Evolutionary conservation across 2,797 vertebrate species (phyloP).

Genomic region (Ctenopoma kingsleyae): DNA sequence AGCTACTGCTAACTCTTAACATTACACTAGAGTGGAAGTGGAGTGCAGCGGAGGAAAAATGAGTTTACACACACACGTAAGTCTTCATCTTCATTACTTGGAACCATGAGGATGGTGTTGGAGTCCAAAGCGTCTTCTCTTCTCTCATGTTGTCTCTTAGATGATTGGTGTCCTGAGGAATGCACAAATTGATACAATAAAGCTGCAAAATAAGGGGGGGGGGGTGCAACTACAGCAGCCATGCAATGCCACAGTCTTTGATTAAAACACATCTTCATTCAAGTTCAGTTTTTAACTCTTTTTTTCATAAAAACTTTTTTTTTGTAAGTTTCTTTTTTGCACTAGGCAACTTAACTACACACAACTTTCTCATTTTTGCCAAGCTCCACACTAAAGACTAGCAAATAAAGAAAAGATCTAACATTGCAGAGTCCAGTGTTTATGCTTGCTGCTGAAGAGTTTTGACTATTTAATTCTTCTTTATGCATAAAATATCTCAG

Average conservation of each 20-base stretch:
- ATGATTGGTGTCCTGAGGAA: constrained; percentile 69
- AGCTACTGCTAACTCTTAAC: constrained; percentile 54
- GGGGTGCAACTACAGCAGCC: constrained; percentile 44
- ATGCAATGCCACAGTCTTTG: constrained; percentile 50
- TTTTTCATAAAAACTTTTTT: constrained; percentile 1
- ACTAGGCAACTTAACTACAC: constrained; percentile 33
- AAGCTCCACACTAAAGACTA: constrained; percentile 9
- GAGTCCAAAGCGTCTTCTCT: constrained; percentile 27
- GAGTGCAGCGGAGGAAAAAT: constrained; percentile 47
- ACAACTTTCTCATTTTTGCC: constrained; percentile 16
- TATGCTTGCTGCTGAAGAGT: background rate
- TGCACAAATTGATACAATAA: constrained; percentile 49
- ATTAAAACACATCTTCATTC: constrained; percentile 40
- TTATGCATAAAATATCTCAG: background rate
- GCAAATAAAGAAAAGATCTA: constrained; percentile 8
- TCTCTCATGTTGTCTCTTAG: constrained; percentile 36
- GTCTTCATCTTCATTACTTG: constrained; percentile 32
- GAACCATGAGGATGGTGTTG: constrained; percentile 48
- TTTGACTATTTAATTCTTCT: constrained; percentile 8
- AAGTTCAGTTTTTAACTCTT: constrained; percentile 25
- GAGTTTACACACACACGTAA: constrained; percentile 35
- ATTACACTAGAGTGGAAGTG: constrained; percentile 23
- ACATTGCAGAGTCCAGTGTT: constrained; percentile 14
- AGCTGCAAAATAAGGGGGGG: constrained; percentile 16
- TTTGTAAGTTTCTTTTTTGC: constrained; percentile 7